Base-by-base conservation (phyloP, 2,113 vertebrate genomes). In the Pelecanoides urinatrix region DNA sequence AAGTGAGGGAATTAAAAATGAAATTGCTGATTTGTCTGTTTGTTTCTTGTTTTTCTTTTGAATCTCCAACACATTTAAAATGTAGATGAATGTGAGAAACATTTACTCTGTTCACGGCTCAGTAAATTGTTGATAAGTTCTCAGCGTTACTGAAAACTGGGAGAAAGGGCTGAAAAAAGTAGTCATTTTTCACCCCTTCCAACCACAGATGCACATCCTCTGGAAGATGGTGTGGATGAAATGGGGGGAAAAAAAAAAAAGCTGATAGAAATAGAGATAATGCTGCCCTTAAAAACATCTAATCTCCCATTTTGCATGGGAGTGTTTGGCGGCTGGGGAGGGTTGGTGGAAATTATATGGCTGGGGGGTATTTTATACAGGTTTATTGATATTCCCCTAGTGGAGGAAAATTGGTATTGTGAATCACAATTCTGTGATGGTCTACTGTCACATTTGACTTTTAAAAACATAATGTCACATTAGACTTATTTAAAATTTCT, bases 141-240 rank as follows among this genome's bases (percentile, higher is more conserved):
- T 59, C 53, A 32, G 10, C 4, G 6, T 58, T 52, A 17, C 26
- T 62, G 16, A 42, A 67, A 88, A 49, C 17, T 78, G 27, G 2
- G 50, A 50, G 61, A 61, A 19, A 63, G 4, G 38, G 8, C 10
- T 40, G 10, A 6, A 86, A 52, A 62, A 68, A 5, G 4, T 13
- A 55, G 8, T 16, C 1, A 13, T 58, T 73, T 78, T 73, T 38
- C 23, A 65, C 6, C 27, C 16, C 16, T 80, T 12, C 17, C 23
- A 85, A 5, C 10, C 13, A 55, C 13, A 72, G 32, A 55, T 30
- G 5, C 7, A 23, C 12, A 18, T 16, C 40, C 34, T 45, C 14
- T 63, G n/a, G 67, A 84, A 80, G 16, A 44, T 4, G 3, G 2
- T 1, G 1, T 65, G 14, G 32, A 34, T 38, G 0, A 47, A 74